These are phyloP conservation scores for Trididemnum miniatum DNA, from an alignment of 23 tunicate genomes.

Conservation along the genomic window DNA sequence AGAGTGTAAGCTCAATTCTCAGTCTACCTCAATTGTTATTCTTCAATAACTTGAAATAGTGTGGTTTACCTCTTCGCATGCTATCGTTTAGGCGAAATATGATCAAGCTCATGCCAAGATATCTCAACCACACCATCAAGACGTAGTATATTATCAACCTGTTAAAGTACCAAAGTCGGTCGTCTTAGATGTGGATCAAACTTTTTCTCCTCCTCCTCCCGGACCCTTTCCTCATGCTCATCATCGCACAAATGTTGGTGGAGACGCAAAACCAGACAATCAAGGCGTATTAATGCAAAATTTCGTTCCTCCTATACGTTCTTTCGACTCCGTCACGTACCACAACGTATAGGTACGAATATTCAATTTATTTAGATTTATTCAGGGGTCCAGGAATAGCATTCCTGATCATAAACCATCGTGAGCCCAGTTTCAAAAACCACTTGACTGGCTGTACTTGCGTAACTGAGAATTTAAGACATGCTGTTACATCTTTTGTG, in stretches of 20 bases:
- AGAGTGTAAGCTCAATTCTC: no score
- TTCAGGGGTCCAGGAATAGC: no score
- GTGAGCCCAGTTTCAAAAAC: no score
- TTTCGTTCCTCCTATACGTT: slow-evolving; percentile 15
- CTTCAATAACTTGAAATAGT: no score
- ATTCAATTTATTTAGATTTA: no score
- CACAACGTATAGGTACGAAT: slow-evolving; percentile 35
- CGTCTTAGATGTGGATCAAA: slow-evolving; percentile 9
- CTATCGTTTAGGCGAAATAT: slow-evolving; percentile 38
- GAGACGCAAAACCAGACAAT: background rate
- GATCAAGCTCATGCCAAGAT: slow-evolving; percentile 33
- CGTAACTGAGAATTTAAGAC: no score
- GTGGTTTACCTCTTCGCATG: no score
- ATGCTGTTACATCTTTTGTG: no score
- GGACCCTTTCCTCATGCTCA: slow-evolving; percentile 24
- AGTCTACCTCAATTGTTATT: no score
- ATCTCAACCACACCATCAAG: background rate
- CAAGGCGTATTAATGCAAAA: background rate
- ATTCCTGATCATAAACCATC: no score
- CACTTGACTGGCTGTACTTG: no score
- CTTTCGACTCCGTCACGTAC: slow-evolving; percentile 24
- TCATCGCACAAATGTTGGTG: slow-evolving; percentile 18
- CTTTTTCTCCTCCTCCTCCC: background rate
- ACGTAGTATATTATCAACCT: background rate
- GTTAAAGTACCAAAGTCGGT: background rate